phyloP scores from a whole-genome alignment of 2,797 vertebrate species.

The Danio tinwini region DNA sequence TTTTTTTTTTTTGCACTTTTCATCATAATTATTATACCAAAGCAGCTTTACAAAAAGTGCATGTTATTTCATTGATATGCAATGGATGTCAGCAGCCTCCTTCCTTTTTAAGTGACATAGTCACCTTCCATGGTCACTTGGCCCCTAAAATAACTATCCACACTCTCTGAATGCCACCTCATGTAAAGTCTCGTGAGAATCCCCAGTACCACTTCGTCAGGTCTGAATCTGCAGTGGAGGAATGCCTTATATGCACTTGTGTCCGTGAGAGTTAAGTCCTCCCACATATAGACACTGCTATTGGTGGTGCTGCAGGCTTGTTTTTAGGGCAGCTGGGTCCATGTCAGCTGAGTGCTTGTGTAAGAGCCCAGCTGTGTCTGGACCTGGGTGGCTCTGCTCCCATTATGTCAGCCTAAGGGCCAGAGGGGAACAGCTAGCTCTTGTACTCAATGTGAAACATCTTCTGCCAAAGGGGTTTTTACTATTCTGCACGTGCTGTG shows the following conservation, averaged over 20 bases:
- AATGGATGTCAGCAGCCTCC: slow-evolving; percentile 13
- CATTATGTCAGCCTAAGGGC: slow-evolving; percentile 49
- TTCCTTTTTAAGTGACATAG: neutral
- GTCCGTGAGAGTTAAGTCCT: slow-evolving; percentile 39
- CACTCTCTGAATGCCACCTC: slow-evolving; percentile 55
- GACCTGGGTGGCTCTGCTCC: slow-evolving; percentile 45
- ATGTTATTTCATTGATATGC: neutral
- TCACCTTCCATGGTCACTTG: neutral
- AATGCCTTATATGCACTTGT: slow-evolving; percentile 69
- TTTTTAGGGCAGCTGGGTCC: slow-evolving; percentile 46
- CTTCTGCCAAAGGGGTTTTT: neutral
- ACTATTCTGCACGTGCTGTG: neutral
- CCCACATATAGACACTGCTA: slow-evolving; percentile 45
- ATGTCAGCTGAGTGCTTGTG: slow-evolving; percentile 55
- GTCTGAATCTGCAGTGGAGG: slow-evolving; percentile 35
- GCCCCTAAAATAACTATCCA: slow-evolving; percentile 5
- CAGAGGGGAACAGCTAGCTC: slow-evolving; percentile 41
- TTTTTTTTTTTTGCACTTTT: no score
- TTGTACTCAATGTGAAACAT: slow-evolving; percentile 32
- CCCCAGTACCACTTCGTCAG: slow-evolving; percentile 33
- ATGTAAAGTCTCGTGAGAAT: slow-evolving; percentile 52
- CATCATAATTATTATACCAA: no score
- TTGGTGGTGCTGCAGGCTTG: slow-evolving; percentile 42
- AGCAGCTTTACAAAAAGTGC: no score
- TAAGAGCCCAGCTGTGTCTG: slow-evolving; percentile 56